Conservation (phyloP, 1,140 invertebrate species). For the Episyrphus balteatus region DNA sequence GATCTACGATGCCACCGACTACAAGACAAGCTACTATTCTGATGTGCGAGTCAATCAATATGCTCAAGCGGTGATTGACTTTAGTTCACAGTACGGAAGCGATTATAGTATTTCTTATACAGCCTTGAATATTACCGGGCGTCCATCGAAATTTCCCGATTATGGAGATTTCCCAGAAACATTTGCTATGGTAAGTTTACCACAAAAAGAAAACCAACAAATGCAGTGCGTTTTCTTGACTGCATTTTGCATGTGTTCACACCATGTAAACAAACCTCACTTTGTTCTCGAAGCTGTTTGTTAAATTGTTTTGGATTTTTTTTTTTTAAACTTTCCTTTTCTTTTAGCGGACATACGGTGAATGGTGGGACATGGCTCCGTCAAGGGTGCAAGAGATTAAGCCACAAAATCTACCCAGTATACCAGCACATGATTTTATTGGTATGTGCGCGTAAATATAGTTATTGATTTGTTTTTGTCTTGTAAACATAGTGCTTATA, state of each 20-base stretch:
- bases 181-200: conserved; percentile 66
- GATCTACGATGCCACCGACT: conserved; percentile 5
- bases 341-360: conserved; percentile 74
- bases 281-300: too few relatives aligned
- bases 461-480: conserved; percentile 4
- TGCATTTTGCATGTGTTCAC: too few relatives aligned
- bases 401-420: conserved; percentile 54
- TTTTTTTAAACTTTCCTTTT: conserved; percentile 10
- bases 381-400: conserved; percentile 58
- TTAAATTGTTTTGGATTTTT: too few relatives aligned
- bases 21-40: conserved; percentile 7
- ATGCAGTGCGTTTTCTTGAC: too few relatives aligned
- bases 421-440: conserved; percentile 74
- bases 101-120: conserved; percentile 79
- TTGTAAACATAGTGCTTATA: conserved; percentile 13
- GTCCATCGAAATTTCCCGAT: conserved; percentile 69
- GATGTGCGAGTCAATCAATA: conserved; percentile 47
- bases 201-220: not conserved
- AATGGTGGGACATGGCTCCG: conserved; percentile 75
- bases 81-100: conserved; percentile 83
- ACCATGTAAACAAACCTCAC: too few relatives aligned
- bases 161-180: conserved; percentile 85
- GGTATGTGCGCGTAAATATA: conserved; percentile 44
- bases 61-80: conserved; percentile 59
- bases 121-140: conserved; percentile 71